A percentile compares a stretch with the other conserved stretches of the same genome.
These are phyloP conservation scores for Papilio demoleus DNA, from an alignment of 2,888 invertebrate species.

Conservation along the genomic window DNA sequence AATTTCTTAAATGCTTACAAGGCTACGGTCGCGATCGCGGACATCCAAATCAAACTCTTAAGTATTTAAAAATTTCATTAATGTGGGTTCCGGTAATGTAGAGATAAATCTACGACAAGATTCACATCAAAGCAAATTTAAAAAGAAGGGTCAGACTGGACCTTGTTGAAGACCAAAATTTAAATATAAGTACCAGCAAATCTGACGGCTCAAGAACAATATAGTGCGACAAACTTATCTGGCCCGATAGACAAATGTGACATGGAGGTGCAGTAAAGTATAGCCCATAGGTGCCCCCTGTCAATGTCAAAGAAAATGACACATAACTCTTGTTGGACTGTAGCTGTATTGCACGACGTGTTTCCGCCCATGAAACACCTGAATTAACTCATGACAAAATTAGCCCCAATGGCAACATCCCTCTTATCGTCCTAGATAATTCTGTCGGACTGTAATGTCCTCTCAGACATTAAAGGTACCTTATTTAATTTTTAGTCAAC, in stretches of 20 bases:
- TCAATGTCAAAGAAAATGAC: slow-evolving; percentile 3
- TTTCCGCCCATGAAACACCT: too few species aligned
- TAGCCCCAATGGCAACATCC: not conserved
- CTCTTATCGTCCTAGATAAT: not conserved
- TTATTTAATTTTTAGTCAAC: slow-evolving; percentile 3
- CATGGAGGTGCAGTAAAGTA: not conserved
- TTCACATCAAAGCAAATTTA: slow-evolving; percentile 54
- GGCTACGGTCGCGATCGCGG: not conserved
- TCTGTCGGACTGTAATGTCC: not conserved
- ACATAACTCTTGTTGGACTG: slow-evolving; percentile 62
- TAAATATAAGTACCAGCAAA: slow-evolving; percentile 67
- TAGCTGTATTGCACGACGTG: slow-evolving; percentile 73
- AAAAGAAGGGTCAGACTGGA: slow-evolving; percentile 26
- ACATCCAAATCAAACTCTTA: not conserved
- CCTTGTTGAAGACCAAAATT: not conserved
- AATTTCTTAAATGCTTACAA: too few species aligned
- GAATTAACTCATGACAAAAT: too few species aligned
- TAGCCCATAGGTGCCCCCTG: not conserved
- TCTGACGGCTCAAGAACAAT: slow-evolving; percentile 80
- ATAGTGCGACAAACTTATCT: not conserved
- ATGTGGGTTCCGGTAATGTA: not conserved
- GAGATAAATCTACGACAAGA: slow-evolving; percentile 31
- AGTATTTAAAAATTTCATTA: not conserved
- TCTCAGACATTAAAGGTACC: slow-evolving; percentile 1
- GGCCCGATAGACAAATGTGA: not conserved